These are phyloP conservation scores for Acanthurus tractus DNA, from an alignment of 2,797 vertebrate species.

Conservation along the genomic window DNA sequence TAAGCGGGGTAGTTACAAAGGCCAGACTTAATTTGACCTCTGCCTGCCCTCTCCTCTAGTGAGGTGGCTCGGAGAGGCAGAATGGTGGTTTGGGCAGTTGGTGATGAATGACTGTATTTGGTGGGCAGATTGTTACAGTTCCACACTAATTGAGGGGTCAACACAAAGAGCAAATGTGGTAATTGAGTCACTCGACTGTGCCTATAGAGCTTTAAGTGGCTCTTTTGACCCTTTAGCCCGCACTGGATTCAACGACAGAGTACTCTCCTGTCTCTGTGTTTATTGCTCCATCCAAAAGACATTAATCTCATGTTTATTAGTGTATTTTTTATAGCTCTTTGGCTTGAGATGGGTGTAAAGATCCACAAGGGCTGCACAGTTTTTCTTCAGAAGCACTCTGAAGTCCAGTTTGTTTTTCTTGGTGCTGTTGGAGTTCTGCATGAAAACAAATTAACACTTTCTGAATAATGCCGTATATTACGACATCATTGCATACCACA, in stretches of 20 bases:
- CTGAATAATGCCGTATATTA: conserved; percentile 83
- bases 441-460: conserved; percentile 63
- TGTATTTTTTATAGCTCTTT: conserved; percentile 20
- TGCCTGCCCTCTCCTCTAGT: conserved; percentile 87
- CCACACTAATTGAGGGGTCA: conserved; percentile 96
- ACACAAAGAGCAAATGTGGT: conserved; percentile 91
- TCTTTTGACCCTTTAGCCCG: conserved; percentile 83
- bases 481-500: conserved; percentile 86
- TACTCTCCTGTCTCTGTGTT: conserved; percentile 32
- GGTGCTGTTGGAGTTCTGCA: background rate
- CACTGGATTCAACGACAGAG: conserved; percentile 76
- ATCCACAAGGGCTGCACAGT: background rate
- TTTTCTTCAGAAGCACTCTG: conserved; percentile 32
- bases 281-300: conserved; percentile 22
- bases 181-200: conserved; percentile 94
- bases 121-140: conserved; percentile 95
- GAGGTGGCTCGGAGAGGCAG: conserved; percentile 88
- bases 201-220: conserved; percentile 87
- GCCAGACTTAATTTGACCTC: conserved; percentile 92
- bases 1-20: conserved; percentile 90
- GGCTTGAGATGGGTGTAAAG: conserved; percentile 14
- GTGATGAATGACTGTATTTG: conserved; percentile 98
- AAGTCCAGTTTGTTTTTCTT: background rate
- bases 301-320: conserved; percentile 24
- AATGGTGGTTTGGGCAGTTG: conserved; percentile 89